Base-by-base conservation (phyloP, 2,888 invertebrate species). In the Torymus auratus region DNA sequence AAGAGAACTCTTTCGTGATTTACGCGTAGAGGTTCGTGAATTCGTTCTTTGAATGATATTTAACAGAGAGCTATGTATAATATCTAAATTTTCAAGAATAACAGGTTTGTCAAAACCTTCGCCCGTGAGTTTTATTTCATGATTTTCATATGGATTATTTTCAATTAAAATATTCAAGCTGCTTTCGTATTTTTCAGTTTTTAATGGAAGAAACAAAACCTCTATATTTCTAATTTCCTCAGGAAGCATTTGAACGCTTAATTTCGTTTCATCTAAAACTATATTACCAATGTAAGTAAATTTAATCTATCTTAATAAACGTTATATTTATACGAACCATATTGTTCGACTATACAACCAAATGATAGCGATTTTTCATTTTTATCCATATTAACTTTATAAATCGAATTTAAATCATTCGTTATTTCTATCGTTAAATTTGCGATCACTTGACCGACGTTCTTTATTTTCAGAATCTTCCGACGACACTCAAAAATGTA, bases 121-220 rank as follows among this genome's bases (percentile, higher is more conserved):
- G 0, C 91, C 93, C 1, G 89, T 89, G 20, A 92, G 83, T 15
- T 91, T 88, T n/a, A 93, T 87, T 52, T 89, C 89, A n/a, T 91
- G 88, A 79, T 92, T 91, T 84, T 94, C 93, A 84, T 92, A 93
- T 64, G 93, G 93, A 89, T 94, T 94, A 5, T 73, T 53, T 1
- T 82, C 60, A 12, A 77, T 50, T 12, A 23, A 2, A 41, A 80
- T 65, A 52, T 11, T 64, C 4, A 82, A 56, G 1, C 23, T 15
- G 11, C 65, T 50, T 13, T 17, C 13, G 55, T 53, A 77, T 61
- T 73, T 76, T 58, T 60, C 23, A 0, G 15, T 12, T 13, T 60
- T 23, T 7, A 2, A 23, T 0, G 80, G 76, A 5, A 58, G 1
- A 74, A 77, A 82, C 1, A 20, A 14, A 20, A 80, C 13, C 12